phyloP scores from a whole-genome alignment of 2,113 vertebrate species.

The Gambusia holbrooki region DNA sequence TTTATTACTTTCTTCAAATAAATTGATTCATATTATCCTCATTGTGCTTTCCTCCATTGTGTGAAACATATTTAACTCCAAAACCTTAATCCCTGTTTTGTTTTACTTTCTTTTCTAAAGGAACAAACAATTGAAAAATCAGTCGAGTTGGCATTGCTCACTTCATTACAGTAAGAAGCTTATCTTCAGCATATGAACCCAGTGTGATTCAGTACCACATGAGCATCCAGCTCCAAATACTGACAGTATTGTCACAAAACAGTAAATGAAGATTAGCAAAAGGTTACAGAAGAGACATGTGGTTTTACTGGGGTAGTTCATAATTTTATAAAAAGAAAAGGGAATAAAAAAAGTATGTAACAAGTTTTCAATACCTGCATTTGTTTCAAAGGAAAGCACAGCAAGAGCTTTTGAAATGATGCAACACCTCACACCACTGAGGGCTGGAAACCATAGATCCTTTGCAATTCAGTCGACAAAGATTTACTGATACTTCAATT shows the following conservation, averaged over 20 bases:
- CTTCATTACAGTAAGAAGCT: slow-evolving; percentile 74
- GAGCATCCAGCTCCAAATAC: slow-evolving; percentile 48
- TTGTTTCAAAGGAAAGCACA: neutral
- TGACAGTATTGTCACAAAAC: slow-evolving; percentile 53
- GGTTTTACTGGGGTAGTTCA: slow-evolving; percentile 21
- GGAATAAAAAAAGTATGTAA: slow-evolving; percentile 7
- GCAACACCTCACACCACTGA: slow-evolving; percentile 9
- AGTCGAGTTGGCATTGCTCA: slow-evolving; percentile 57
- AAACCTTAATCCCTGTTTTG: slow-evolving; percentile 55
- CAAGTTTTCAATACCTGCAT: slow-evolving; percentile 9
- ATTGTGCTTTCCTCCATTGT: slow-evolving; percentile 29
- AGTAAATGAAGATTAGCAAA: slow-evolving; percentile 56
- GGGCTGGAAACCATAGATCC: neutral
- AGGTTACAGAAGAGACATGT: slow-evolving; percentile 37
- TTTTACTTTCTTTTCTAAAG: slow-evolving; percentile 42
- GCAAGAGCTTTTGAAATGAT: neutral
- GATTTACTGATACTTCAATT: slow-evolving; percentile 20
- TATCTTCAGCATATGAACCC: slow-evolving; percentile 68
- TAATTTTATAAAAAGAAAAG: slow-evolving; percentile 50
- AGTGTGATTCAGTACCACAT: slow-evolving; percentile 48
- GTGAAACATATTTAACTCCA: slow-evolving; percentile 22
- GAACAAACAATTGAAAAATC: slow-evolving; percentile 51
- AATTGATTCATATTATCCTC: slow-evolving; percentile 25
- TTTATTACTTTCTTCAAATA: slow-evolving; percentile 9
- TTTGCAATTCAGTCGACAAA: slow-evolving; percentile 23